Base-by-base conservation (phyloP, 1,140 invertebrate species). In the Drosophila paulistorum region DNA sequence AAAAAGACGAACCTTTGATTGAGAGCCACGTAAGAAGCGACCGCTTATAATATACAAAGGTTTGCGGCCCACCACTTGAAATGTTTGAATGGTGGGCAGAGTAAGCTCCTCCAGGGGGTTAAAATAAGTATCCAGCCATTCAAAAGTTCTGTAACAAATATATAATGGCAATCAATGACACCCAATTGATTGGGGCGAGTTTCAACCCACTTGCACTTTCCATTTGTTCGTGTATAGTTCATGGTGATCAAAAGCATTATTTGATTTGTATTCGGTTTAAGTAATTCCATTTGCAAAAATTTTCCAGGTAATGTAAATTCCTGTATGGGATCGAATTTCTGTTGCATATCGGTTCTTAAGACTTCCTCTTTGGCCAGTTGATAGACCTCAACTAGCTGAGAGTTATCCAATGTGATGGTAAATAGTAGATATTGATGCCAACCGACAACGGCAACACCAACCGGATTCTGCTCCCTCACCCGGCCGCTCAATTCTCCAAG, bases 91-190 rank as follows among this genome's bases (percentile, higher is more conserved):
- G 35, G 79, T 20, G 0, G 90, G 90, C 35, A 91, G 6, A 2
- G 57, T 79, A 4, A 90, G 54, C 41, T 91, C 87, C 42, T 90
- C 79, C 0, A 91, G 55, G n/a, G 79, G 77, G 75, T 90, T 90
- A 30, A 91, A 91, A 61, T 81, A 90, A 1, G 84, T 75, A 33
- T 91, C 80, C 61, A 81, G 65, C 90, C 90, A 91, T 55, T 90
- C 87, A 30, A 77, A 91, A 13, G 90, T 86, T 65, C 90, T 91
- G n/a, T 5, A 17, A 42, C 2, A 7, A n/a, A 13, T 3, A 13
- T 3, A 23, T 1, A 10, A 9, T 17, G 45, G 14, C 7, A 26
- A 17, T 48, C 14, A 48, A 10, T 48, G 45, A 48, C 2, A 45
- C 7, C 9, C 3, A 37, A 37, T 9, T 10, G 35, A 3, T 4